These are phyloP conservation scores for Plestiodon gilberti DNA, from an alignment of 2,113 vertebrate species.

Conservation along the genomic window DNA sequence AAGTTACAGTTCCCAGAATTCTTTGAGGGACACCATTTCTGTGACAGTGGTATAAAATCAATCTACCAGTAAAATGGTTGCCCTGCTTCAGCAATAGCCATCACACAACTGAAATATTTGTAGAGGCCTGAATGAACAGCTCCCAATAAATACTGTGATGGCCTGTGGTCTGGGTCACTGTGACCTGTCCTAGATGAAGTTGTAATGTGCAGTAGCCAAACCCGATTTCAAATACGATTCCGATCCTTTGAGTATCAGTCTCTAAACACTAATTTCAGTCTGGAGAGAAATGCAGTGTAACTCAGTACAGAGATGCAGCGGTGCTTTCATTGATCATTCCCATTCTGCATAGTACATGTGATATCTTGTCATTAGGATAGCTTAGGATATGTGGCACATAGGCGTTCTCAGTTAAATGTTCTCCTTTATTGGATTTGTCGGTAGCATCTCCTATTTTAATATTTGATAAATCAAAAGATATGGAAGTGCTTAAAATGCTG, in stretches of 20 bases:
- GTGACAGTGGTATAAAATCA: background rate
- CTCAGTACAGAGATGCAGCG: background rate
- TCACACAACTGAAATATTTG: background rate
- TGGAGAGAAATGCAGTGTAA: background rate
- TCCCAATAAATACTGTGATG: background rate
- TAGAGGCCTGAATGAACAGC: background rate
- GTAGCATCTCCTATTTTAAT: conserved; percentile 73
- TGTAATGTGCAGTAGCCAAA: no score
- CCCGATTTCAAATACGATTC: background rate
- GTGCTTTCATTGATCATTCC: conserved; percentile 11
- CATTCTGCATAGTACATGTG: conserved; percentile 41
- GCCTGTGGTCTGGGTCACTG: background rate
- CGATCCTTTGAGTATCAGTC: background rate
- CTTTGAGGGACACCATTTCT: background rate
- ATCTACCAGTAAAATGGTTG: background rate
- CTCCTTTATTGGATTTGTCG: conserved; percentile 67
- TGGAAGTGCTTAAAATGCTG: conserved; percentile 55
- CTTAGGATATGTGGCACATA: conserved; percentile 41
- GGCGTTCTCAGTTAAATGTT: conserved; percentile 57
- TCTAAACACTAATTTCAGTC: background rate
- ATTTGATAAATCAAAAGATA: conserved; percentile 73
- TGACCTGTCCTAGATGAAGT: background rate
- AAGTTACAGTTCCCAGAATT: background rate
- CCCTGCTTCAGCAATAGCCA: background rate
- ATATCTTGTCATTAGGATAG: conserved; percentile 65